These are phyloP conservation scores for Riptortus pedestris DNA, from an alignment of 1,140 invertebrate genomes.

Conservation along the genomic window DNA sequence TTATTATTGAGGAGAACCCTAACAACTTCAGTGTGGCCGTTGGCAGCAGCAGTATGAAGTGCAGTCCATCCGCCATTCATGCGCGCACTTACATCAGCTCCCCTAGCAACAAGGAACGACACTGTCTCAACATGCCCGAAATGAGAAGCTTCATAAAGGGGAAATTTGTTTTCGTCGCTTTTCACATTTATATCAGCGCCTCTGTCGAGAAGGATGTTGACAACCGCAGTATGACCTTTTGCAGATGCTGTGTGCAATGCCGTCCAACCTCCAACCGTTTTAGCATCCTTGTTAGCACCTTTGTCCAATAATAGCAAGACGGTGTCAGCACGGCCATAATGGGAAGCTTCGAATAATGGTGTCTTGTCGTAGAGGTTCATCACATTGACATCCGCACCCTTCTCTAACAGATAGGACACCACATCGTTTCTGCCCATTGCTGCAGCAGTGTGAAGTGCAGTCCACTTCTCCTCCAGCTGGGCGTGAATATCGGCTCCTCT, in stretches of 20 bases:
- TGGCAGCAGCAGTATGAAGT: neutral
- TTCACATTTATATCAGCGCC: neutral
- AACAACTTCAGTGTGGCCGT: neutral
- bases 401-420: neutral
- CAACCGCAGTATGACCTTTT: neutral
- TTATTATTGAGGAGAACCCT: neutral
- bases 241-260: neutral
- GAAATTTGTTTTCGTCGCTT: neutral
- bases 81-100: neutral
- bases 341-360: neutral
- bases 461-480: neutral
- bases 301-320: neutral
- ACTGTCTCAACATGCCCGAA: neutral
- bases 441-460: neutral
- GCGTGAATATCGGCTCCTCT: neutral
- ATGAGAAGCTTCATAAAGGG: neutral
- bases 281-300: neutral
- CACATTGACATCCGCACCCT: neutral
- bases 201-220: too few relatives aligned
- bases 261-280: neutral
- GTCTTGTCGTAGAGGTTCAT: neutral
- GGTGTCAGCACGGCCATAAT: neutral
- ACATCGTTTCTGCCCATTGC: neutral
- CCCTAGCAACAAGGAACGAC: neutral
- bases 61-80: neutral